Base-by-base conservation (phyloP, 2,113 vertebrate genomes). In the Aviceda subcristata region DNA sequence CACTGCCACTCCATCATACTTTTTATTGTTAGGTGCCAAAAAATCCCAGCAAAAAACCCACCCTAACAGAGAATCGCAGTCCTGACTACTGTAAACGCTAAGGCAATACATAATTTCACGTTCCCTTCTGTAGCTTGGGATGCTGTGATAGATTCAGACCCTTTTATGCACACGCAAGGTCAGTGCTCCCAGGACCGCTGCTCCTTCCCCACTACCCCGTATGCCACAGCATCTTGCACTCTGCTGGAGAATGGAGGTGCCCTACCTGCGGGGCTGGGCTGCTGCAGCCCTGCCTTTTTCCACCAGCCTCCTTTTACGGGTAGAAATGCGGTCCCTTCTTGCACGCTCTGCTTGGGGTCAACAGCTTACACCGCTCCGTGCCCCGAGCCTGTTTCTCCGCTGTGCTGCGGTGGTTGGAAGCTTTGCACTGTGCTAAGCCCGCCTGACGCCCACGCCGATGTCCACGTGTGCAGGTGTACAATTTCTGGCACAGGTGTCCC, bases 221-320 rank as follows among this genome's bases (percentile, higher is more conserved):
- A 8, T 1, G 10, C 43, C 0, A 0, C 36, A 11, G 0, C 5
- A 17, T 7, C n/a, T n/a, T 15, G 17, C 10, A 2, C 0, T 4
- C 4, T 11, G 60, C 39, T 9, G 30, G 26, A 41, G 63, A 16
- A 63, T 2, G 29, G 53, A 36, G 48, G 11, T 12, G 26, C 7
- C 3, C 29, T 12, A 6, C 30, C 34, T 10, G 5, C 20, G 1
- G 1, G 7, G 32, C 36, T 2, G 22, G 32, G 43, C 48, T 16
- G 36, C 32, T 16, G 24, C 38, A 64, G 15, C 34, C 30, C 64
- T 55, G 45, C 32, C 24, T 48, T 14, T 45, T 38, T 4, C 66
- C 36, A 50, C 23, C 36, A 15, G 39, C 13, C 8, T 53, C 45
- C 5, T 6, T 18, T 22, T 10, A 12, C 17, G 45, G 64, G 27